phyloP scores from a whole-genome alignment of 2,888 invertebrate genomes.

The Orchestes rusci region DNA sequence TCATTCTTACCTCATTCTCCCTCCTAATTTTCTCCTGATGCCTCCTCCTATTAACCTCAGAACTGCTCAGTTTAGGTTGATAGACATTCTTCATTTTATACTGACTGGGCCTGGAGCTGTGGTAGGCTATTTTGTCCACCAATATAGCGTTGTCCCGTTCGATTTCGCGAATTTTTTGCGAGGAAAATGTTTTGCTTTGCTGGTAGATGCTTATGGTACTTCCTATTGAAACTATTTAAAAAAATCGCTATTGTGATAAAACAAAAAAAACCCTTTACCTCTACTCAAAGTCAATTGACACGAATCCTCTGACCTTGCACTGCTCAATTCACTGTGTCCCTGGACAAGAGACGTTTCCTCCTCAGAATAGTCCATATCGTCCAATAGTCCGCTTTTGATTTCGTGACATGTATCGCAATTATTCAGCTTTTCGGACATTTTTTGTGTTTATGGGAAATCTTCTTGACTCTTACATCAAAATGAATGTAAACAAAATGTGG shows the following conservation, averaged over 20 bases:
- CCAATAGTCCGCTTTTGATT: conserved; percentile 6
- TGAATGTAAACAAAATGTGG: too few relatives aligned
- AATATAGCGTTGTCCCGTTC: conserved; percentile 27
- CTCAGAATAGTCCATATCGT: conserved; percentile 11
- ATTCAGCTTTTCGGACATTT: conserved; percentile 22
- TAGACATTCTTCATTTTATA: conserved; percentile 23
- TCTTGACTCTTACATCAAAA: too few relatives aligned
- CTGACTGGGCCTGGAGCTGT: conserved; percentile 29
- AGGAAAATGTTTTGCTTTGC: conserved; percentile 27
- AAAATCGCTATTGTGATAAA: too few relatives aligned
- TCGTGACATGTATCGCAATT: conserved; percentile 23
- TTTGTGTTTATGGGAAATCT: too few relatives aligned
- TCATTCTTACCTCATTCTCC: conserved; percentile 32
- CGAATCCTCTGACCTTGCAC: neutral
- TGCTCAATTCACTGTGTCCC: neutral
- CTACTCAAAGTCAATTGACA: conserved; percentile 4
- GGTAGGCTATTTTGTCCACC: conserved; percentile 32
- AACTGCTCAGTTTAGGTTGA: conserved; percentile 24
- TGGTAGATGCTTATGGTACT: too few relatives aligned
- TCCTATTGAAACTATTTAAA: too few relatives aligned
- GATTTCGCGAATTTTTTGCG: conserved; percentile 27
- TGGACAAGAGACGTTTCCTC: conserved; percentile 5
- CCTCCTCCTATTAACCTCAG: conserved; percentile 31
- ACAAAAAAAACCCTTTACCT: too few relatives aligned
- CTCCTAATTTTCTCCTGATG: conserved; percentile 31